phyloP scores from a whole-genome alignment of 1,140 invertebrate species.

The Branchinecta lynchi region DNA sequence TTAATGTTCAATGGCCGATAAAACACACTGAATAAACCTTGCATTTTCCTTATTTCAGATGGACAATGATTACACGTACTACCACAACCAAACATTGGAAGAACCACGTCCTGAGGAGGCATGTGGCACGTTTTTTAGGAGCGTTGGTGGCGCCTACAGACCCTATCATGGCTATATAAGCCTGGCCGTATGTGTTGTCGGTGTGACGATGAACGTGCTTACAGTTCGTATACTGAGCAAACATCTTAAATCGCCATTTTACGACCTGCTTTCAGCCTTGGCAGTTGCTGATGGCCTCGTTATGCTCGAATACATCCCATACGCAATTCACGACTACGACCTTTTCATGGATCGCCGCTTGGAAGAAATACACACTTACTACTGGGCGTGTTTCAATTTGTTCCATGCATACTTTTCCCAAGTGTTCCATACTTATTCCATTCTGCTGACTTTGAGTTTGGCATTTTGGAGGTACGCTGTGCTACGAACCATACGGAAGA shows the following conservation, averaged over 20 bases:
- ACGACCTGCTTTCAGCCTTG: neutral
- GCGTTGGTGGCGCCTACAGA: neutral
- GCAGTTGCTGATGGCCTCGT: neutral
- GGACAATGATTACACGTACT: too few species aligned
- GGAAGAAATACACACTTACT: neutral
- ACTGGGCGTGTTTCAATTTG: neutral
- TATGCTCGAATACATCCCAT: neutral
- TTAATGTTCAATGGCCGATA: too few species aligned
- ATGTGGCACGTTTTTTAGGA: neutral
- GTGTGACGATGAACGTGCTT: neutral
- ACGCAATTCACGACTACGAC: neutral
- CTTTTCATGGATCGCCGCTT: neutral
- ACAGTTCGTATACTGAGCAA: neutral
- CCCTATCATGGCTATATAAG: neutral
- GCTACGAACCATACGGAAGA: neutral
- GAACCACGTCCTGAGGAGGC: neutral
- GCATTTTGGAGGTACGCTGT: neutral
- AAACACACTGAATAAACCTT: too few species aligned
- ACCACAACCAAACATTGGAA: too few species aligned
- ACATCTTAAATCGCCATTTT: neutral
- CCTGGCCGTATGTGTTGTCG: neutral
- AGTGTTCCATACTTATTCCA: slow-evolving; percentile 7
- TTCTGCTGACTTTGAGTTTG: slow-evolving; percentile 1
- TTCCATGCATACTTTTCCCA: neutral
- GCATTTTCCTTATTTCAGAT: too few species aligned